Percentiles rank a stretch among this genome's conserved stretches.
Conservation (phyloP, 2,797 vertebrate genomes). For the Euphonia xanthogaster region DNA sequence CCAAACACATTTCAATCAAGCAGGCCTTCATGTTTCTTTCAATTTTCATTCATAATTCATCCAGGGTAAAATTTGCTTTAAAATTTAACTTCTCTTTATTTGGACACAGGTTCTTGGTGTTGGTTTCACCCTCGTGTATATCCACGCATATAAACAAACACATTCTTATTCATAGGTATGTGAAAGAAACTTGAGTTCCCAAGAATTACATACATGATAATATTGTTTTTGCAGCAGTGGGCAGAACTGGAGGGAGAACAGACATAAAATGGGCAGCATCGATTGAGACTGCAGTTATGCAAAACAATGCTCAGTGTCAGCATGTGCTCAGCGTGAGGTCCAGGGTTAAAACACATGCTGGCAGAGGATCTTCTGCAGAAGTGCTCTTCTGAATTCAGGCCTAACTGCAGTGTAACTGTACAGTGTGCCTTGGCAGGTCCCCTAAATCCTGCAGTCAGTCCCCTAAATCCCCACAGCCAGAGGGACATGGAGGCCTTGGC, state of each 20-base stretch:
- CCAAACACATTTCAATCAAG: background rate
- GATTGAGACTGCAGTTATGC: background rate
- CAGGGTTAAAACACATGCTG: background rate
- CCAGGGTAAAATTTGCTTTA: background rate
- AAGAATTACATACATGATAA: background rate
- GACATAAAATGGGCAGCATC: background rate
- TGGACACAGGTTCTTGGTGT: background rate
- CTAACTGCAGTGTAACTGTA: background rate
- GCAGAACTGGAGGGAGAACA: background rate
- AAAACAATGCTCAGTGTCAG: background rate
- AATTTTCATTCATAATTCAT: background rate
- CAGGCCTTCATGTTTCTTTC: background rate
- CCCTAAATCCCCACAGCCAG: background rate
- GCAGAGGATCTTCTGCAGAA: background rate
- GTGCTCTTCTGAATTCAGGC: background rate
- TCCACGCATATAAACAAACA: background rate
- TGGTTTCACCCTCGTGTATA: background rate
- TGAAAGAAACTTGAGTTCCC: background rate
- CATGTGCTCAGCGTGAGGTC: background rate
- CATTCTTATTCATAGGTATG: background rate
- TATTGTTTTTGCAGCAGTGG: background rate
- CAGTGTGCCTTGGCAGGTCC: background rate
- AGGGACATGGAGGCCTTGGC: background rate
- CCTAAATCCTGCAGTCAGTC: background rate
- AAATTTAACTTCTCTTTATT: background rate